Evolutionary conservation across 2,888 invertebrate species (phyloP), one percentile per base, ranked within the genome.

Genomic region (Lithophane semibrunnea): DNA sequence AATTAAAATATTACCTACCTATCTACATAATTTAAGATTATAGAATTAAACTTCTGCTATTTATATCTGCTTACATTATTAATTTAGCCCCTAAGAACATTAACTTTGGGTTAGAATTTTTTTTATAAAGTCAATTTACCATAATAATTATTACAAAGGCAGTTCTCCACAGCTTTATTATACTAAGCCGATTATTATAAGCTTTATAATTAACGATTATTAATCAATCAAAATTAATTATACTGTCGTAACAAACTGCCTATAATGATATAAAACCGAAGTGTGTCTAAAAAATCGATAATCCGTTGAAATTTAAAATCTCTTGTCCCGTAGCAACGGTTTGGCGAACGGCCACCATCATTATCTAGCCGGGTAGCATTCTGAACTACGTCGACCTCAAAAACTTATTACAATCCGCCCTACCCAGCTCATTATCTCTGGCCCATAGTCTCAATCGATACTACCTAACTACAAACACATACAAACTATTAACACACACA

Each of bases 381-480:
- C 85, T 87, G 85, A 92, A 90, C 90, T 89, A 89, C 88, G 86
- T 86, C 90, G 90, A 93, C 95, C 95, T 94, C 94, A 93, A 95
- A 95, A 95, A 96, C 95, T 94, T 95, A 95, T 95, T 94, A 95
- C 93, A 91, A 93, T 92, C 92, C 93, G 90, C 95, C 94, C 94
- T 92, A 94, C 94, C 94, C 93, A 93, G 92, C 94, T 96, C 95
- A 96, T 95, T 96, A 96, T 96, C 96, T 96, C 96, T 93, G 92
- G 92, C 92, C 92, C 94, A 95, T 95, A 95, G 94, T 94, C 95
- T 93, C 94, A 94, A 96, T 96, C 95, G 95, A 95, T 96, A 94
- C 91, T 91, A 84, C 85, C 83, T 84, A 94, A 93, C 94, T 94
- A 95, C 94, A 93, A 92, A 92, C 93, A 93, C 92, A 93, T 92